These are phyloP conservation scores for Hydrochoerus hydrochaeris DNA, from an alignment of 2,113 vertebrate genomes.

Conservation along the genomic window DNA sequence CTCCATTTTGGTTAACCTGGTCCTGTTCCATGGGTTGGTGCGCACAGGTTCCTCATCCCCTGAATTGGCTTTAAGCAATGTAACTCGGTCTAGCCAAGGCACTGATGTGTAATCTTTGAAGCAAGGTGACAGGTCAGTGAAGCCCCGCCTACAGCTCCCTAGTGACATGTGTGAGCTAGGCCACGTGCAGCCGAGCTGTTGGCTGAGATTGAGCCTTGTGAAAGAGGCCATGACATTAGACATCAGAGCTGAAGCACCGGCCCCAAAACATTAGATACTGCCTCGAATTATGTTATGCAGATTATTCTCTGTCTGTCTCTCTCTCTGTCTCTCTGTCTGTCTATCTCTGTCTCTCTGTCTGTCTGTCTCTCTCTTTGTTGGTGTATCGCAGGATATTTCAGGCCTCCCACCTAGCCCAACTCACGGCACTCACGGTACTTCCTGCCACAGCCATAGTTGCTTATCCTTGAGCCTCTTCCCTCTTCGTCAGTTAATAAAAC, in stretches of 20 bases:
- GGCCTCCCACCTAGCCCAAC: neutral
- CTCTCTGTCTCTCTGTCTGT: neutral
- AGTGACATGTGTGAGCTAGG: neutral
- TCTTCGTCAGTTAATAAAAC: neutral
- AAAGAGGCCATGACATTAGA: neutral
- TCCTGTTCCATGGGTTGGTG: neutral
- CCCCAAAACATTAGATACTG: too few species aligned
- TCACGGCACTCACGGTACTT: neutral
- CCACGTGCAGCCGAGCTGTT: neutral
- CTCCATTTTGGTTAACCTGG: neutral
- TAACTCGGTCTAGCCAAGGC: neutral
- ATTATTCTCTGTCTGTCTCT: too few species aligned
- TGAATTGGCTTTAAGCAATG: neutral
- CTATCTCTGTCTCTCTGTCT: neutral
- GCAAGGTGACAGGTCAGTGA: neutral
- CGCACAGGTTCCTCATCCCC: neutral
- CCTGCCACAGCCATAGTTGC: too few species aligned
- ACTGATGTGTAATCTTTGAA: neutral
- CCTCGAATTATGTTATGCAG: too few species aligned
- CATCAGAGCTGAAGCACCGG: too few species aligned
- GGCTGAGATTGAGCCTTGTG: neutral
- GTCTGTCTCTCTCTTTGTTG: too few species aligned
- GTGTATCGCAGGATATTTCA: neutral
- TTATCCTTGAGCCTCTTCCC: neutral
- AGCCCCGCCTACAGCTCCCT: neutral